Percentiles rank a stretch among this genome's conserved stretches.
These are phyloP conservation scores for Chrysoperla carnea DNA, from an alignment of 1,140 invertebrate genomes.

Conservation along the genomic window DNA sequence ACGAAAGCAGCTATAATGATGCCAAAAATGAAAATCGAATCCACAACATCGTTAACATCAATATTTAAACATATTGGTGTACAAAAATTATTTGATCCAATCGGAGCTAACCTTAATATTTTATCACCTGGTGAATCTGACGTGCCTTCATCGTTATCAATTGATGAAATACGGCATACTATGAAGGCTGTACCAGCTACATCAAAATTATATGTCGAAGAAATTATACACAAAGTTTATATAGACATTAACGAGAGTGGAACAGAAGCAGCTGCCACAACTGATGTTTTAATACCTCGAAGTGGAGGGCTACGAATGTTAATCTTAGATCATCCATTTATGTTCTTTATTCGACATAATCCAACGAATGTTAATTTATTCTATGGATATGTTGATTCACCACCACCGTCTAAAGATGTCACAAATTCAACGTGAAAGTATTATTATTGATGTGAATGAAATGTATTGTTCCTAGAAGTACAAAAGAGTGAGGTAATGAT, in stretches of 20 bases:
- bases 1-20: slow-evolving; percentile 34
- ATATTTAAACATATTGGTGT: slow-evolving; percentile 35
- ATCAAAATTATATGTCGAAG: slow-evolving; percentile 37
- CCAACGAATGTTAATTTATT: slow-evolving; percentile 42
- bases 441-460: no score
- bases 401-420: slow-evolving; percentile 21
- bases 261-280: slow-evolving; percentile 48
- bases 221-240: slow-evolving; percentile 44
- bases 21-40: slow-evolving; percentile 48
- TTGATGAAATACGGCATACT: no score
- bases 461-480: no score
- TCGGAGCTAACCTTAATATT: slow-evolving; percentile 29
- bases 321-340: slow-evolving; percentile 52
- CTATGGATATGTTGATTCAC: slow-evolving; percentile 44
- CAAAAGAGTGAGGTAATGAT: no score
- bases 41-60: slow-evolving; percentile 28
- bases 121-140: neutral
- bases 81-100: slow-evolving; percentile 35
- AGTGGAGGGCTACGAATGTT: slow-evolving; percentile 32
- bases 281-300: slow-evolving; percentile 30
- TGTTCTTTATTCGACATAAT: slow-evolving; percentile 57
- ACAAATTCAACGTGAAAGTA: no score
- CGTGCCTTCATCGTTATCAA: no score
- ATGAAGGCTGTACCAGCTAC: slow-evolving; percentile 11
- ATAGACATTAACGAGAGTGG: slow-evolving; percentile 52